Base-by-base conservation (phyloP, 2,888 invertebrate species). In the Andrena flavipes region DNA sequence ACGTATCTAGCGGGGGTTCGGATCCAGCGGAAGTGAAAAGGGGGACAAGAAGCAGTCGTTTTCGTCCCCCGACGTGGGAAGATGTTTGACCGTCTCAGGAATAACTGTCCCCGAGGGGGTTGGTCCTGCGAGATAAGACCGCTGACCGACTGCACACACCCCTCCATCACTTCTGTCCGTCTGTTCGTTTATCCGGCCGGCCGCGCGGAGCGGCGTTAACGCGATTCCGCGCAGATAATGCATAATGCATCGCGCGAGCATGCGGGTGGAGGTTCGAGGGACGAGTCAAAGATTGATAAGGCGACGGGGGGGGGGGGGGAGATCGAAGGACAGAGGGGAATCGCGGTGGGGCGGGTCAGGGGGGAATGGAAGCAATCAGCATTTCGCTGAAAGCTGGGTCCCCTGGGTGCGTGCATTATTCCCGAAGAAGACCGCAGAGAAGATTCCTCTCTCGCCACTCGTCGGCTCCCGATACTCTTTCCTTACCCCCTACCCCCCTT, bases 331-430 rank as follows among this genome's bases (percentile, higher is more conserved):
- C 64, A 67, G 68, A 54, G 35, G 67, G 78, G 85, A 90, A 87
- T 77, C 84, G 85, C 69, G 68, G 83, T 33, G 59, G 76, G 77
- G 64, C 75, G 69, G 71, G 63, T 72, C 71, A 73, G 65, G 30
- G 74, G 63, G 70, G 70, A 71, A 68, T 76, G 59, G 82, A 84
- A 90, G 92, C 91, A 93, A 92, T 93, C 92, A 92, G 92, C 90
- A 92, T 92, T 93, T 92, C 85, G 82, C 89, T 91, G 89, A 90
- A 89, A 92, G 90, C 85, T 84, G 76, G 75, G 83, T 87, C 87
- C 91, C 90, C 85, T 78, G 80, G 87, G 88, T 87, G 87, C 81
- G 84, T 85, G 88, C 87, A 89, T 87, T 86, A 88, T 86, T 88
- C 88, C 84, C 82, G 48, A 64, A 75, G 85, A 91, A 89, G 86